Percentiles rank a stretch among this genome's conserved stretches.
Evolutionary conservation across 2,113 vertebrate genomes (phyloP).

Genomic region (Nesoenas mayeri): DNA sequence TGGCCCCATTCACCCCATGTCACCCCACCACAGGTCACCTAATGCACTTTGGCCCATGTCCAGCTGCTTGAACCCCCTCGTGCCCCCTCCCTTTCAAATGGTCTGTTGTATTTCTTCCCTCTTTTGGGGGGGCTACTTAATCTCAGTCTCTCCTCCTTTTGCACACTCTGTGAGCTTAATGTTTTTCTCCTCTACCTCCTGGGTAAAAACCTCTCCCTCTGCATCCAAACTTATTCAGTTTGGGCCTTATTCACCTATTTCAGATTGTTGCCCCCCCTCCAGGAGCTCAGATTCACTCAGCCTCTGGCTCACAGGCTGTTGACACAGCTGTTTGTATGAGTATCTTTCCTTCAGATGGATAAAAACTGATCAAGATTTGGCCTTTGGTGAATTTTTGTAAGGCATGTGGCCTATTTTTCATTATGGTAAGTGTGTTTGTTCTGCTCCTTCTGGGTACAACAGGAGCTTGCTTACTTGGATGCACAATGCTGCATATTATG

Average conservation of each 20-base stretch:
- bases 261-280: background rate
- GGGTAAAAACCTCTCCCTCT: background rate
- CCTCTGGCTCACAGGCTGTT: slow-evolving; percentile 50
- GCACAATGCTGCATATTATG: background rate
- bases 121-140: background rate
- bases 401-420: slow-evolving; percentile 42
- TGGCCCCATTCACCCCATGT: background rate
- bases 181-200: background rate
- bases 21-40: background rate
- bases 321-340: slow-evolving; percentile 24
- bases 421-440: slow-evolving; percentile 39
- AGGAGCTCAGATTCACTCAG: slow-evolving; percentile 29
- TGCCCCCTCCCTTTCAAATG: rapidly evolving
- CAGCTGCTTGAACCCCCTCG: background rate
- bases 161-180: background rate
- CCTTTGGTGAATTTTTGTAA: slow-evolving; percentile 45
- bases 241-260: slow-evolving; percentile 16
- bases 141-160: background rate
- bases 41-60: background rate
- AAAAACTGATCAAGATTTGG: slow-evolving; percentile 60
- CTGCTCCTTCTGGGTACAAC: slow-evolving; percentile 3
- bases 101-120: background rate
- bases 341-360: slow-evolving; percentile 50
- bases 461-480: background rate
- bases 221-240: background rate